These are phyloP conservation scores for Argopecten irradians DNA, from an alignment of 1,140 invertebrate species.

Conservation along the genomic window DNA sequence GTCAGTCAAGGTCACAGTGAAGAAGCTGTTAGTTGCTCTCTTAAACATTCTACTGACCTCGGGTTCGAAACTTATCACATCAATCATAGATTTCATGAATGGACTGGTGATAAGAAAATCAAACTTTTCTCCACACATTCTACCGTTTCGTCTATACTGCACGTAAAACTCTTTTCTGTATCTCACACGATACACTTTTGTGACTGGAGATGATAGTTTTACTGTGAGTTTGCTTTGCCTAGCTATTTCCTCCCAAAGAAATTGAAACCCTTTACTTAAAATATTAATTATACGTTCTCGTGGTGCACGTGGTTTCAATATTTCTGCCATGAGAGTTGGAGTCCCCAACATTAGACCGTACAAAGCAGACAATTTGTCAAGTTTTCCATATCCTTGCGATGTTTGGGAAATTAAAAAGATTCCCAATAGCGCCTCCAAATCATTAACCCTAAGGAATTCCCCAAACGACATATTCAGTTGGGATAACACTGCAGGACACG, in stretches of 20 bases:
- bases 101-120: slow-evolving; percentile 33
- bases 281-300: background rate
- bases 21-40: background rate
- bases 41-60: slow-evolving; percentile 27
- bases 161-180: background rate
- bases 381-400: slow-evolving; percentile 29
- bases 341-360: slow-evolving; percentile 34
- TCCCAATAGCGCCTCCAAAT: background rate
- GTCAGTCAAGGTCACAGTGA: background rate
- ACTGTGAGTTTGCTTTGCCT: slow-evolving; percentile 23
- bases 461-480: slow-evolving; percentile 24
- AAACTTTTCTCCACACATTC: background rate
- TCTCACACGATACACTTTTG: background rate
- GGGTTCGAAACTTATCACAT: background rate
- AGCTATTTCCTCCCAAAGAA: background rate
- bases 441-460: slow-evolving; percentile 20
- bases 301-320: background rate
- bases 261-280: slow-evolving; percentile 26
- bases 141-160: background rate
- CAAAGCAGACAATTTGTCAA: slow-evolving; percentile 32
- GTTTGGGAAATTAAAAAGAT: slow-evolving; percentile 16
- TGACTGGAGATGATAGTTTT: background rate
- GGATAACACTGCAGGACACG: background rate
- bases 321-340: background rate
- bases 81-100: slow-evolving; percentile 12